phyloP scores from a whole-genome alignment of 2,888 invertebrate species.

The Micropterix aruncella region DNA sequence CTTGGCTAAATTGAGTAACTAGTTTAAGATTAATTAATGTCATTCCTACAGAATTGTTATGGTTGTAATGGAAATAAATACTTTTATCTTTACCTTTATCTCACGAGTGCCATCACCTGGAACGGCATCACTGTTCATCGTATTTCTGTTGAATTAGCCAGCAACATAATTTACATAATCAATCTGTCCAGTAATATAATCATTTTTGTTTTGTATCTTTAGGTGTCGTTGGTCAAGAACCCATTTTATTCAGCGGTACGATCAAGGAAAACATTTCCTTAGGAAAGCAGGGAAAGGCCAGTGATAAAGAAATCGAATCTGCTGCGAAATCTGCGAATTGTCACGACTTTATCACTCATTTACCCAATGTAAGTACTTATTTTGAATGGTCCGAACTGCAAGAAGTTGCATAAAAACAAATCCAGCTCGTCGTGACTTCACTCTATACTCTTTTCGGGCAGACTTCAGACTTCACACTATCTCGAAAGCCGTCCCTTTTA shows the following conservation, averaged over 20 bases:
- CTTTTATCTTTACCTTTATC: no score
- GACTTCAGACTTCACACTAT: neutral
- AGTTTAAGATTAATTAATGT: no score
- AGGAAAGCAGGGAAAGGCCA: constrained; percentile 50
- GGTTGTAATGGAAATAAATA: no score
- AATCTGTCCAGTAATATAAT: no score
- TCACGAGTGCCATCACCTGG: no score
- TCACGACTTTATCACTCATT: constrained; percentile 56
- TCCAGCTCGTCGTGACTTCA: neutral
- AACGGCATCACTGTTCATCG: no score
- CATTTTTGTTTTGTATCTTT: no score
- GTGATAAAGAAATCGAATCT: constrained; percentile 49
- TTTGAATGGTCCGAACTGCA: neutral
- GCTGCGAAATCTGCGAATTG: constrained; percentile 65
- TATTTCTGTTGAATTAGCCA: no score
- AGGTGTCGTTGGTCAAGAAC: constrained; percentile 79
- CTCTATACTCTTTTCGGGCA: neutral
- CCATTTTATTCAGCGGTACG: constrained; percentile 67
- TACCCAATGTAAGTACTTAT: constrained; percentile 44
- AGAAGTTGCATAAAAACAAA: neutral
- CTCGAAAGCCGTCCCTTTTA: neutral
- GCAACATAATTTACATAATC: no score
- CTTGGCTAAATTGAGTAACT: no score
- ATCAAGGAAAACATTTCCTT: constrained; percentile 59
- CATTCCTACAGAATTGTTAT: no score